These are phyloP conservation scores for Epinephelus cyanopodus DNA, from an alignment of 2,113 vertebrate genomes.

Conservation along the genomic window DNA sequence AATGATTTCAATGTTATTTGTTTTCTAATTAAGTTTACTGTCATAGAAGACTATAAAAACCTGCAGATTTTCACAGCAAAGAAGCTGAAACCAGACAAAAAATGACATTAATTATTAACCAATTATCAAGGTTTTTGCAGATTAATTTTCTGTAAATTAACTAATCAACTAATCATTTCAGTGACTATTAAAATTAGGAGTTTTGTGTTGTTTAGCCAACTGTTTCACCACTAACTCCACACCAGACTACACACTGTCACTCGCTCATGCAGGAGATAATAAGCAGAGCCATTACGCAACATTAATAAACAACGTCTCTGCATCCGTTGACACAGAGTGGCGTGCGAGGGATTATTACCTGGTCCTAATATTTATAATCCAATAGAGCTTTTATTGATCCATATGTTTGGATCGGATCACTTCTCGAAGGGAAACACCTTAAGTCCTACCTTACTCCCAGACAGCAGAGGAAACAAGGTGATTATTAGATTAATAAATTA, in stretches of 20 bases:
- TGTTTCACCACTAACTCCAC: background rate
- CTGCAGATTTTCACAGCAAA: no score
- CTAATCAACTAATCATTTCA: background rate
- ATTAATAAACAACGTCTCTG: constrained; percentile 43
- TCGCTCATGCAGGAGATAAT: constrained; percentile 6
- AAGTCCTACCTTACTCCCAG: background rate
- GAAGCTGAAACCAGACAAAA: background rate
- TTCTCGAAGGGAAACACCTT: background rate
- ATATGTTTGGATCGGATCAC: constrained; percentile 22
- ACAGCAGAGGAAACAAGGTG: background rate
- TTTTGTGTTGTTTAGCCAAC: background rate
- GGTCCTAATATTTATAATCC: constrained; percentile 49
- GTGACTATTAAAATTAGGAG: background rate
- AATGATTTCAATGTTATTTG: background rate
- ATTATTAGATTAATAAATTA: background rate
- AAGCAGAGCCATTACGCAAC: constrained; percentile 13
- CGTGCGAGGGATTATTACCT: constrained; percentile 41
- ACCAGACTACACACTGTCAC: background rate
- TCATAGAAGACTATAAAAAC: no score
- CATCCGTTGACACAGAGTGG: constrained; percentile 42
- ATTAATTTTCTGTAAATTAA: background rate
- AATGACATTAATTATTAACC: background rate
- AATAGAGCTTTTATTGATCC: constrained; percentile 42
- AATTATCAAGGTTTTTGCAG: background rate
- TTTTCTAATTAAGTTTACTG: no score